Conservation (phyloP, 2,888 invertebrate genomes). For the Byasa hedistus region DNA sequence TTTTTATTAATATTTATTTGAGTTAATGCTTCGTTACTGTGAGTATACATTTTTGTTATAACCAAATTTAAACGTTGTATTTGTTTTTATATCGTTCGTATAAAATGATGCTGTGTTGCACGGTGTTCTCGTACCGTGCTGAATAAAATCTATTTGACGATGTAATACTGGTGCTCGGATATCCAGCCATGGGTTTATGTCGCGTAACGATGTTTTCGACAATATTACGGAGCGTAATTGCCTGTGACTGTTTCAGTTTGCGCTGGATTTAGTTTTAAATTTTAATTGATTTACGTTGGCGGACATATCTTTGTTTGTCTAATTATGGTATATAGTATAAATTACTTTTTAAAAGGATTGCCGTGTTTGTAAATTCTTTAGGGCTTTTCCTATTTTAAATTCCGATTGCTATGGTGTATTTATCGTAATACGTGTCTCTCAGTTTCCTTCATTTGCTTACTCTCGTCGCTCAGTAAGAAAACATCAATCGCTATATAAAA, state of each 20-base stretch:
- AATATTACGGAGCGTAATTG: slow-evolving; percentile 46
- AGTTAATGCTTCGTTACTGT: not conserved
- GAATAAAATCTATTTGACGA: slow-evolving; percentile 25
- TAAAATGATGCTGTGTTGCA: not conserved
- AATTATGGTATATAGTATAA: not conserved
- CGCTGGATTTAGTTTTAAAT: slow-evolving; percentile 8
- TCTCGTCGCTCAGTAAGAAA: too few species aligned
- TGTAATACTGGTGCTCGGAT: slow-evolving; percentile 10
- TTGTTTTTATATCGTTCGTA: not conserved
- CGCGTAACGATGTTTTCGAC: slow-evolving; percentile 39
- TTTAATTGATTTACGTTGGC: slow-evolving; percentile 9
- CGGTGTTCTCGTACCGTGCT: not conserved
- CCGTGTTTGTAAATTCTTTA: too few species aligned
- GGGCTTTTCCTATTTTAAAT: too few species aligned
- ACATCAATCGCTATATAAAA: too few species aligned
- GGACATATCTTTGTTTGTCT: not conserved
- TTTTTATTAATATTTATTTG: not conserved
- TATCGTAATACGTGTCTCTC: too few species aligned
- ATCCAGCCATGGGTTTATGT: slow-evolving; percentile 35
- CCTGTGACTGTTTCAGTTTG: slow-evolving; percentile 47
- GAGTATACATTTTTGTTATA: not conserved
- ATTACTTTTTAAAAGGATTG: not conserved
- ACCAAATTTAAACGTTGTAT: not conserved
- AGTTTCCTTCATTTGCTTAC: too few species aligned
- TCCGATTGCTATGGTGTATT: too few species aligned